Evolutionary conservation across 2,113 vertebrate species (phyloP), one percentile per base, ranked within the genome.

Genomic region (Indicator maculatus): DNA sequence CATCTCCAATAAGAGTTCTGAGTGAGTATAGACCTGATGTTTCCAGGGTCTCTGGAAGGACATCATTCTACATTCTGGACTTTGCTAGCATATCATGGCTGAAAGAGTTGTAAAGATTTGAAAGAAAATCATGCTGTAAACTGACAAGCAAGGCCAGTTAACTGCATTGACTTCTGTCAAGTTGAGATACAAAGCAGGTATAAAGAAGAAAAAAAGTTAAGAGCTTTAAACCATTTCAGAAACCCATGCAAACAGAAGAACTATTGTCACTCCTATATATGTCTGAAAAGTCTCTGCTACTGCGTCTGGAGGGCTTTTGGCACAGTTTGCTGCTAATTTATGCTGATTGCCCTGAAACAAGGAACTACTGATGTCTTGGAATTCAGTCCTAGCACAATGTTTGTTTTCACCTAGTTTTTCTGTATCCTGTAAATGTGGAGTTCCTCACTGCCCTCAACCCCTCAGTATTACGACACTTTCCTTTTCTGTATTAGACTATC

Each of bases 1-100:
- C 97, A 6, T 99, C 98, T 12, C 81, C 98, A 6, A 98, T 99
- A 97, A 97, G 99, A 83, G 9, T 97, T 24, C 81, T 98, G 72
- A 98, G 99, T 99, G 96, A 99, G 99, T 98, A 73, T 6, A 15
- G 4, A 2, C 8, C n/a, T 15, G 1, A 45, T 72, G 15, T 71
- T 70, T 17, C 4, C 15, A 60, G 38, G 36, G 58, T 61, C 52
- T 83, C 56, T 67, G 14, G 20, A 76, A 52, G 3, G 12, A 4
- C 44, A 18, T 39, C 9, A 24, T 82, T 83, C 67, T 39, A 0
- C 4, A 0, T 81, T 89, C 60, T 86, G 12, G 14, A 66, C 33
- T 83, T 52, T 17, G 8, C 33, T 65, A 31, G 41, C 5, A 3
- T 47, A 23, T 61, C 24, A 9, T 18, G 16, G 21, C 12, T 84